Evolutionary conservation across 2,888 invertebrate species (phyloP).

Genomic region (Scaptomyza reducta): DNA sequence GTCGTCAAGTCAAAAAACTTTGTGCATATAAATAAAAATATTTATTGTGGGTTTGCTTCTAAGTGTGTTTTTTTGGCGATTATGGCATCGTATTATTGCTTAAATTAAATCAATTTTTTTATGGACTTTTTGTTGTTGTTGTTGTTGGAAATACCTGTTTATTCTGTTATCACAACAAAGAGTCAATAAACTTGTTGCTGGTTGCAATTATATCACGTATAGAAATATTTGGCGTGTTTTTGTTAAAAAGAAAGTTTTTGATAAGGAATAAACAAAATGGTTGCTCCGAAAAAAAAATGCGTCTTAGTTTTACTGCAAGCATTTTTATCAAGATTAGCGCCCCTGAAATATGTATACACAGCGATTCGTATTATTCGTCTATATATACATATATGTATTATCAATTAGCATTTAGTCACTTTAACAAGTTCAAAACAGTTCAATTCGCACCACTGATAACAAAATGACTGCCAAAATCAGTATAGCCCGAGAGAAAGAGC

Average conservation of each 20-base stretch:
- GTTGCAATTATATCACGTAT: background rate
- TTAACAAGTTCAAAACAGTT: constrained; percentile 65
- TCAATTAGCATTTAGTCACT: constrained; percentile 63
- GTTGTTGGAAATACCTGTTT: background rate
- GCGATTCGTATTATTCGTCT: background rate
- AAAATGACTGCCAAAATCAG: constrained; percentile 17
- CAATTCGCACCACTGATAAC: constrained; percentile 51
- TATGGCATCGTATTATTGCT: constrained; percentile 32
- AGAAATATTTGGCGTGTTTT: background rate
- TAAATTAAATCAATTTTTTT: constrained; percentile 28
- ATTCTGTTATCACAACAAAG: background rate
- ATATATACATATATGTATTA: constrained; percentile 43
- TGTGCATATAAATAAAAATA: constrained; percentile 25
- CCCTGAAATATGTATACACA: constrained; percentile 10
- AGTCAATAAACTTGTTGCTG: background rate
- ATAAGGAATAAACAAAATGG: constrained; percentile 15
- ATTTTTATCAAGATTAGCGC: constrained; percentile 28
- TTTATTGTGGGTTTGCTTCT: constrained; percentile 38
- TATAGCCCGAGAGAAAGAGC: constrained; percentile 15
- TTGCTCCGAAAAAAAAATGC: constrained; percentile 51
- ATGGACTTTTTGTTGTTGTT: constrained; percentile 19
- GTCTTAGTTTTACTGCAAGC: constrained; percentile 47
- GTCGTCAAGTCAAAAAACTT: constrained; percentile 44
- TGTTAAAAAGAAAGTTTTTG: background rate
- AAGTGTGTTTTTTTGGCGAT: constrained; percentile 39